Evolutionary conservation across 2,113 vertebrate species (phyloP), one percentile per base, ranked within the genome.

Genomic region (Oryzias javanicus): DNA sequence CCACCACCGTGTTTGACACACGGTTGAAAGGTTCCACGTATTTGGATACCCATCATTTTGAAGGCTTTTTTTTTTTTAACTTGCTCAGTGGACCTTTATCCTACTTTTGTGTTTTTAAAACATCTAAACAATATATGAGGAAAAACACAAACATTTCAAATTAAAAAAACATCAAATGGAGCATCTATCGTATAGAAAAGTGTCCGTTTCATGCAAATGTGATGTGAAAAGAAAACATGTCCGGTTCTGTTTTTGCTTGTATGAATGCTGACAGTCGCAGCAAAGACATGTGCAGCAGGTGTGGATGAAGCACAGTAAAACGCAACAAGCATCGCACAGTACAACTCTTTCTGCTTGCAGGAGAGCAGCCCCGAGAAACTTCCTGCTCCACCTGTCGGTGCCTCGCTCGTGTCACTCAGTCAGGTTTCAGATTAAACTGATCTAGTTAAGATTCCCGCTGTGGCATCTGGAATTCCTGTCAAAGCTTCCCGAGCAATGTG

Each of bases 381-480:
- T 71, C 76, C 48, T 57, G 53, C 56, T 60, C 62, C 58, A 63
- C 64, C 67, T 67, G 25, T 12, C 54, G 20, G 51, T 15, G 69
- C 55, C 57, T 40, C 50, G 67, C 41, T 12, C 0, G 60, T 70
- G 50, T 73, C 71, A 81, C 68, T 64, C 78, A 35, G 53, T 42
- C 55, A 4, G 71, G 64, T 24, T 67, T 78, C 53, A 79, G 69
- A 83, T 79, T 69, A 76, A 74, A 61, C 3, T 63, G 75, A 73
- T 82, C 73, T 83, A 54, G 79, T 85, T 84, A 76, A 60, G 63
- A 75, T 80, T 86, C 74, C 82, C 82, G 45, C 57, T 51, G 61
- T 70, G 80, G 68, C 74, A 66, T 70, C 71, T 25, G 67, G 78
- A 86, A 65, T 68, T 79, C 50, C 72, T 81, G 83, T 84, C 80